Conservation (phyloP, 2,797 vertebrate genomes). For the Zenarchopterus dispar region DNA sequence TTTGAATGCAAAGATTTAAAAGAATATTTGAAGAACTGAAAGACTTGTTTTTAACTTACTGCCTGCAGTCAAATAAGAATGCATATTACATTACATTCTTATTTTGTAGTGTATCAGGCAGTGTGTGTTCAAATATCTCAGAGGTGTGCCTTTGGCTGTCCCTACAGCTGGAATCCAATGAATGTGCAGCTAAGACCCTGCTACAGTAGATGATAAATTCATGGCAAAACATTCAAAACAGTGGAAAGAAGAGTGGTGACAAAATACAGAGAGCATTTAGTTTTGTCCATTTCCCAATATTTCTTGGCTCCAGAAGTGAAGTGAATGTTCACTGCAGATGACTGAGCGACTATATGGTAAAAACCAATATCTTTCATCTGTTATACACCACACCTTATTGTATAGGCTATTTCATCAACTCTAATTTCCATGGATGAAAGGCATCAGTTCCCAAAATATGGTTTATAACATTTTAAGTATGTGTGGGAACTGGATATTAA, state of each 20-base stretch:
- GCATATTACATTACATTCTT: conserved; percentile 1
- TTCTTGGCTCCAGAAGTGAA: conserved; percentile 12
- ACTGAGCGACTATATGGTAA: conserved; percentile 19
- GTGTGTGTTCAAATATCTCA: conserved; percentile 25
- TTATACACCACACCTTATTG: neutral
- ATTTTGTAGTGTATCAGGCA: conserved; percentile 40
- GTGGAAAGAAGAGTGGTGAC: conserved; percentile 5
- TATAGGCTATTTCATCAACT: conserved; percentile 10
- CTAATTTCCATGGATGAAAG: conserved; percentile 8
- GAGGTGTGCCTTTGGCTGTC: conserved; percentile 8
- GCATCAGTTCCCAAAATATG: conserved; percentile 15
- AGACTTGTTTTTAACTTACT: conserved; percentile 9
- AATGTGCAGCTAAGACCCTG: neutral
- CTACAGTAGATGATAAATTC: neutral
- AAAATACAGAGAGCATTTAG: conserved; percentile 11
- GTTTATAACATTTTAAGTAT: conserved; percentile 5
- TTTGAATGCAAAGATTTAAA: neutral
- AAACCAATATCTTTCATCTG: conserved; percentile 15
- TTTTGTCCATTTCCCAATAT: conserved; percentile 1
- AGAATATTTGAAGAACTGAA: neutral
- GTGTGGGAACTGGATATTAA: conserved; percentile 1
- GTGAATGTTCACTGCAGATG: conserved; percentile 17
- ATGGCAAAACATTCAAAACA: conserved; percentile 8
- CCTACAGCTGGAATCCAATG: neutral
- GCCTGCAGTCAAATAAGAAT: too few species aligned